Evolutionary conservation across 23 tunicate genomes (phyloP), one percentile per base, ranked within the genome.

Genomic region (Botrylloides violaceus): DNA sequence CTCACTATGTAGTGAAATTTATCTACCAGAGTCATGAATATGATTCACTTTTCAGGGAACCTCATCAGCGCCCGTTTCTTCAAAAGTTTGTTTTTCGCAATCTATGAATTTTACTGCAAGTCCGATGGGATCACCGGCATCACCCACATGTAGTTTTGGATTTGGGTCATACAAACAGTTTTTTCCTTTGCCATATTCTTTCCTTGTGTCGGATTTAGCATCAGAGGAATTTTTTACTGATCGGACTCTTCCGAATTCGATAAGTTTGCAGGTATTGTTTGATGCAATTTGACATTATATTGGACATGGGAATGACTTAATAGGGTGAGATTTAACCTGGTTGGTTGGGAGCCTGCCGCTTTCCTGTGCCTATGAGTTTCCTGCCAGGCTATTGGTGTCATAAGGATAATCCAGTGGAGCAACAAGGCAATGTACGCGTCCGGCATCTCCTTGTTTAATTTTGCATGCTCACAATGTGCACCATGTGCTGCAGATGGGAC

Each of bases 161-260:
- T 63, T 36, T 22, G 74, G 26, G 9, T 23, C 20, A n/a, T 18
- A 22, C 58, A 26, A 25, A 32, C 74, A 68, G 22, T 68, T 37
- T 68, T 68, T 20, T 37, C 74, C 37, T 0, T 43, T 68, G 24
- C 74, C 74, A n/a, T 56, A 68, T 68, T 68, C 74, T 68, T 43
- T 68, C 9, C 58, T 68, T 9, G n/a, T 68, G 6, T 68, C 75
- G 30, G 96, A 88, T 49, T 47, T 74, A 1, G 43, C 82, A 5
- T 58, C 80, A 2, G 96, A 88, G 18, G 96, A 88, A 28, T 53
- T 82, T 34, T 38, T 88, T n/a, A 39, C 57, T 1, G 88, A 76
- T 19, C 80, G 82, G 25, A 60, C 23, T 37, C 61, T 38, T 23
- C 61, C 71, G 28, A 38, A 34, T 72, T 25, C 61, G 29, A 75